phyloP scores from a whole-genome alignment of 2,797 vertebrate genomes.

The Anguilla megastoma region DNA sequence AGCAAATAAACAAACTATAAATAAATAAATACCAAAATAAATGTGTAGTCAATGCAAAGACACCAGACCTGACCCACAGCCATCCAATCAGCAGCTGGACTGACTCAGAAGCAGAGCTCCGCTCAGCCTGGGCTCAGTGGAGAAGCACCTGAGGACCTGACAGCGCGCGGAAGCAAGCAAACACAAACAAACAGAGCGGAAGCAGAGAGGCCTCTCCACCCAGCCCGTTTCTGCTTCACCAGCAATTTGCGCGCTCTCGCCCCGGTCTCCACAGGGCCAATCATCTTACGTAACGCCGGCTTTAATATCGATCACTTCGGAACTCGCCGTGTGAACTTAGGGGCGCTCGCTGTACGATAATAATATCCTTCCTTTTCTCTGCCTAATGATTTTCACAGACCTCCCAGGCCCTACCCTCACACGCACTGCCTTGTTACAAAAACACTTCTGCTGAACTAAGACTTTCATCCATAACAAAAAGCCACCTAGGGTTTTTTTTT shows the following conservation, averaged over 20 bases:
- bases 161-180: slow-evolving; percentile 8
- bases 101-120: neutral
- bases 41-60: neutral
- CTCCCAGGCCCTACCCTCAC: slow-evolving; percentile 60
- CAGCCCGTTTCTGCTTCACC: neutral
- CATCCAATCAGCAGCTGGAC: neutral
- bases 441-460: slow-evolving; percentile 65
- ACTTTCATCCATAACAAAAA: slow-evolving; percentile 61
- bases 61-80: neutral
- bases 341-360: slow-evolving; percentile 58
- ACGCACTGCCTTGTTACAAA: slow-evolving; percentile 61
- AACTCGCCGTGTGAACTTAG: slow-evolving; percentile 55
- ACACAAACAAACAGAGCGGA: neutral
- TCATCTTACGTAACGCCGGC: slow-evolving; percentile 63
- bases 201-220: neutral
- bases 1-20: neutral
- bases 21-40: neutral
- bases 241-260: slow-evolving; percentile 38
- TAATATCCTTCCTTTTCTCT: slow-evolving; percentile 60
- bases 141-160: slow-evolving; percentile 26
- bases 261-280: slow-evolving; percentile 48
- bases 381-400: slow-evolving; percentile 66
- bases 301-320: slow-evolving; percentile 72
- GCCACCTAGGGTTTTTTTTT: slow-evolving; percentile 52
- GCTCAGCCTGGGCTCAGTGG: neutral